A percentile compares a stretch with the other conserved stretches of the same genome.
Evolutionary conservation across 2,113 vertebrate species (phyloP).

Genomic region (Muscicapa adusta): DNA sequence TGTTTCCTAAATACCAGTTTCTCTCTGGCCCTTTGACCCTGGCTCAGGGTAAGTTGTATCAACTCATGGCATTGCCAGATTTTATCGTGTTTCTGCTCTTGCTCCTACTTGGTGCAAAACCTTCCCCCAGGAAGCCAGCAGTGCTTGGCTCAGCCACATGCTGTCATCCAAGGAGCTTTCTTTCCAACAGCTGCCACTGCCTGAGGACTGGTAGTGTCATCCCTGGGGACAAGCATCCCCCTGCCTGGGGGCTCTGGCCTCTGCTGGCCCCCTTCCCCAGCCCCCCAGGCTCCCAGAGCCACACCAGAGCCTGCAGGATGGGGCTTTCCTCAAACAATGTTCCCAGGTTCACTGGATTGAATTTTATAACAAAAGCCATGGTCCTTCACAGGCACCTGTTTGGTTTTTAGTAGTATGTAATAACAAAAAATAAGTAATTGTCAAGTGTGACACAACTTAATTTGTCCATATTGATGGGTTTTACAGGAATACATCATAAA

Average conservation of each 20-base stretch:
- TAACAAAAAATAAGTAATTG: not conserved
- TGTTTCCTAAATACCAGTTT: not conserved
- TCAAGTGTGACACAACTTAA: not conserved
- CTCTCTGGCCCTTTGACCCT: not conserved
- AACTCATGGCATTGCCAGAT: not conserved
- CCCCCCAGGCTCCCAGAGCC: not conserved
- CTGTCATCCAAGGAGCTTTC: not conserved
- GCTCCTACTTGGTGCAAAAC: not conserved
- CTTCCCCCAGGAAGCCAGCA: not conserved
- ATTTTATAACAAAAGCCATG: not conserved
- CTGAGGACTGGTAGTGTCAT: rapidly evolving
- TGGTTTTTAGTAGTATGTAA: not conserved
- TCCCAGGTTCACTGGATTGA: not conserved
- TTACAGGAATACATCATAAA: not conserved
- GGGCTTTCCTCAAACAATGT: rapidly evolving
- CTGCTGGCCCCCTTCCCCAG: not conserved
- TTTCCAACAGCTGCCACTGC: not conserved
- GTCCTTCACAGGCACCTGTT: not conserved
- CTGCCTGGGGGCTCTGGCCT: not conserved
- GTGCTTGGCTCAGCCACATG: not conserved
- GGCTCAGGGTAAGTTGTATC: not conserved
- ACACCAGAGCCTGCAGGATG: rapidly evolving
- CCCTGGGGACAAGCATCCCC: not conserved
- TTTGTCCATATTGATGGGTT: not conserved
- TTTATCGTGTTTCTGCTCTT: not conserved